A percentile compares a stretch with the other conserved stretches of the same genome.
phyloP scores from a whole-genome alignment of 2,888 invertebrate genomes.

The Torymus tubicola region DNA sequence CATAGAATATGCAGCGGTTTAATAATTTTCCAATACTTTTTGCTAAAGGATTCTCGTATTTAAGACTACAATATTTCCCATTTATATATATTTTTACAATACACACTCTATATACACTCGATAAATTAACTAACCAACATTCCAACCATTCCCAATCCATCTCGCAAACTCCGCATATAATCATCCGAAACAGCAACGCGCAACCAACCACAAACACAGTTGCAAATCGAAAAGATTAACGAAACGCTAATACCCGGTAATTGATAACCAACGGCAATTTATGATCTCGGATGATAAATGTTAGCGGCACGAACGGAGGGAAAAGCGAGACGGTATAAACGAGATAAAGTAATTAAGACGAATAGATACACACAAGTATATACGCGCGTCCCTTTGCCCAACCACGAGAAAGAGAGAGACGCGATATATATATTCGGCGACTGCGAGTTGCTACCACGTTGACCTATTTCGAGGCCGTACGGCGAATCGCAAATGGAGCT shows the following conservation, averaged over 20 bases:
- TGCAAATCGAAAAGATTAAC: neutral
- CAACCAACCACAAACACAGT: too few species aligned
- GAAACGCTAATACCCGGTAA: neutral
- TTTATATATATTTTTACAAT: too few species aligned
- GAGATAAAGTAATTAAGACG: slow-evolving; percentile 44
- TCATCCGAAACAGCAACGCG: neutral
- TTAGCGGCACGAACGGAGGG: too few species aligned
- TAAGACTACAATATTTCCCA: too few species aligned
- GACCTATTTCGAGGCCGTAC: slow-evolving; percentile 52
- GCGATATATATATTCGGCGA: slow-evolving; percentile 55
- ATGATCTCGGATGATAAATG: neutral
- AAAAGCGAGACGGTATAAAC: slow-evolving; percentile 17
- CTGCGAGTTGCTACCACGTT: neutral
- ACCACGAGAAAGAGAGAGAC: neutral
- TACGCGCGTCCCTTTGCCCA: too few species aligned
- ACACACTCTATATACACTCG: too few species aligned
- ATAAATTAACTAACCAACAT: too few species aligned
- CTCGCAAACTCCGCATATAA: too few species aligned
- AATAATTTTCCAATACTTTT: too few species aligned
- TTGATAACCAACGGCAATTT: neutral
- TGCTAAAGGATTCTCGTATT: too few species aligned
- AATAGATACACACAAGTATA: neutral
- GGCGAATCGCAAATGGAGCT: slow-evolving; percentile 48
- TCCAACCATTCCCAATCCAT: too few species aligned
- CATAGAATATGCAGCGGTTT: too few species aligned